Conservation (phyloP, 1,140 invertebrate species). For the Drosophila bocqueti region DNA sequence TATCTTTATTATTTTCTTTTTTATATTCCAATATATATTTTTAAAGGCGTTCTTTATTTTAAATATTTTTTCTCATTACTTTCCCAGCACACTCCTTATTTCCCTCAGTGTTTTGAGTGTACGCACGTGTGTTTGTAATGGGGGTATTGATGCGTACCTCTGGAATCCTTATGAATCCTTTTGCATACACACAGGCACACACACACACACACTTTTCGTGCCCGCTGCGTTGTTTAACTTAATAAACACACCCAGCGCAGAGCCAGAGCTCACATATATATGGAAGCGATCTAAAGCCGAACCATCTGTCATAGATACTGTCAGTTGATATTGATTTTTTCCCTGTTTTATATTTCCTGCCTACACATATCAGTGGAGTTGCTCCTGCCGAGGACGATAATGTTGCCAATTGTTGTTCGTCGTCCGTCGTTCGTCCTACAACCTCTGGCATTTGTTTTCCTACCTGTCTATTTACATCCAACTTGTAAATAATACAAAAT, state of each 20-base stretch:
- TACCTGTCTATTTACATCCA: slow-evolving; percentile 76
- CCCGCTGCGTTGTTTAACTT: slow-evolving; percentile 68
- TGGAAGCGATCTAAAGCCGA: slow-evolving; percentile 51
- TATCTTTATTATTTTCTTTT: background rate
- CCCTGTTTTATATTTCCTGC: slow-evolving; percentile 19
- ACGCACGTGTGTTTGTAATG: slow-evolving; percentile 24
- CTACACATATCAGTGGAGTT: slow-evolving; percentile 7
- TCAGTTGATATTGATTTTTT: slow-evolving; percentile 64
- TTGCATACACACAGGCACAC: slow-evolving; percentile 34
- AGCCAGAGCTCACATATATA: slow-evolving; percentile 5
- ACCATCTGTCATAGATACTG: slow-evolving; percentile 82
- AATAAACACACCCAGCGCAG: slow-evolving; percentile 64
- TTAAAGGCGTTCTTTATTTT: rapidly evolving
- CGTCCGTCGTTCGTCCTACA: slow-evolving; percentile 34
- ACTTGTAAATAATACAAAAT: slow-evolving; percentile 81
- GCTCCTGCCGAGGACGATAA: slow-evolving; percentile 27
- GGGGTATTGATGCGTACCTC: slow-evolving; percentile 56
- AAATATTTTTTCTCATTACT: too few species aligned
- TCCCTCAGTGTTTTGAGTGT: slow-evolving; percentile 17
- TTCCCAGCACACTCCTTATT: background rate
- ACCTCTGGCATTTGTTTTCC: slow-evolving; percentile 36
- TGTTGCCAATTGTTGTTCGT: slow-evolving; percentile 57
- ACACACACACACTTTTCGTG: slow-evolving; percentile 28
- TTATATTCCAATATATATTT: background rate
- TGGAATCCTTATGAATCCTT: slow-evolving; percentile 83